Base-by-base conservation (phyloP, 2,113 vertebrate species). In the Atherinomorus stipes region DNA sequence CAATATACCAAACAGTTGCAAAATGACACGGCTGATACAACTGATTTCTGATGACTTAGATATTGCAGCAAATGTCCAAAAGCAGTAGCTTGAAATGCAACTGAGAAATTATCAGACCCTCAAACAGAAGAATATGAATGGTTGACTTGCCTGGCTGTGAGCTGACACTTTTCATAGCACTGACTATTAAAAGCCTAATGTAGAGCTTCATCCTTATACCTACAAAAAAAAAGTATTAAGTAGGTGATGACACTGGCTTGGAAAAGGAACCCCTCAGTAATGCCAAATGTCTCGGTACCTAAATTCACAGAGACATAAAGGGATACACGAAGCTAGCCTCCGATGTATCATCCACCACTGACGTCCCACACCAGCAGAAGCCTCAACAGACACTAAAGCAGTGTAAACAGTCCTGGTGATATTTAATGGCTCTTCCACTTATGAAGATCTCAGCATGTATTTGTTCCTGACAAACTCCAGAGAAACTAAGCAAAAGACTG, bases 401-500 rank as follows among this genome's bases (percentile, higher is more conserved):
- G 65, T 8, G 22, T 85, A 88, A 88, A 88, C 84, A 87, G 11
- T 62, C 52, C 60, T 21, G 40, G 49, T 37, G 57, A 85, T 80
- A 26, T 76, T 83, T 89, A 82, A 83, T 67, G 74, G 76, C 12
- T 53, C 72, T 84, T 74, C 72, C 66, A 78, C 84, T 85, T 82
- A 77, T 64, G 37, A 66, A 76, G 79, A 66, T 50, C 64, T 62
- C 61, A 25, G 50, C 51, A 13, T 79, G 76, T 50, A 70, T 83
- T 68, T 87, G 62, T 71, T 64, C 58, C 71, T 49, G 51, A 68
- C 57, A 47, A 47, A 47, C 16, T n/a, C 44, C 44, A 47, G 44
- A 68, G 19, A 75, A 76, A 84, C 75, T 62, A 37, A 77, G 42
- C 68, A 52, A 71, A 52, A 53, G 40, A 23, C 38, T 54, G 70